Evolutionary conservation across 2,113 vertebrate genomes (phyloP).

Genomic region (Sylvietta virens): DNA sequence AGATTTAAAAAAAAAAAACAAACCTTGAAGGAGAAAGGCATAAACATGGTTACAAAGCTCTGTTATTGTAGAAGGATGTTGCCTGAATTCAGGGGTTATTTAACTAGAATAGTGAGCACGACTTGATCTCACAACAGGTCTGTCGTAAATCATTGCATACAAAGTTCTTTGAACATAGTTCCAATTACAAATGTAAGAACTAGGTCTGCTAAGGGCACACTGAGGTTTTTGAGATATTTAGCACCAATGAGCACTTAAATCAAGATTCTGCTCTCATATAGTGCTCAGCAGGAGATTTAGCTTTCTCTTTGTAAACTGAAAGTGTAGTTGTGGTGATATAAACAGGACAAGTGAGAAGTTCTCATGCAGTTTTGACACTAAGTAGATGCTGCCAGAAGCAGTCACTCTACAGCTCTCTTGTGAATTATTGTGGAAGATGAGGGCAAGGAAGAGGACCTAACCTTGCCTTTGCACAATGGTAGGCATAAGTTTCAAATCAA

Average conservation of each 20-base stretch:
- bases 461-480: background rate
- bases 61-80: background rate
- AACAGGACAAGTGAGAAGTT: background rate
- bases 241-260: background rate
- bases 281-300: background rate
- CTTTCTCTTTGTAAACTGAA: background rate
- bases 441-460: background rate
- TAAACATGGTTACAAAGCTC: background rate
- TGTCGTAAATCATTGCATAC: background rate
- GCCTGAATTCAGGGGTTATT: background rate
- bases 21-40: background rate
- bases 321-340: background rate
- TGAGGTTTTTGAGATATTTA: background rate
- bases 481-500: background rate
- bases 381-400: background rate
- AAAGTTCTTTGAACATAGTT: background rate
- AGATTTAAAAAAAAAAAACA: background rate
- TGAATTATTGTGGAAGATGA: background rate
- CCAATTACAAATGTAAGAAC: background rate
- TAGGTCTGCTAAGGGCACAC: background rate
- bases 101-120: background rate
- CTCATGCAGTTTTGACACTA: background rate
- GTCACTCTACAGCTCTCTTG: background rate
- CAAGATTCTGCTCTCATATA: background rate
- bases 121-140: background rate